Percentiles rank a stretch among this genome's conserved stretches.
These are phyloP conservation scores for Acleris sparsana DNA, from an alignment of 2,888 invertebrate genomes.

Conservation along the genomic window DNA sequence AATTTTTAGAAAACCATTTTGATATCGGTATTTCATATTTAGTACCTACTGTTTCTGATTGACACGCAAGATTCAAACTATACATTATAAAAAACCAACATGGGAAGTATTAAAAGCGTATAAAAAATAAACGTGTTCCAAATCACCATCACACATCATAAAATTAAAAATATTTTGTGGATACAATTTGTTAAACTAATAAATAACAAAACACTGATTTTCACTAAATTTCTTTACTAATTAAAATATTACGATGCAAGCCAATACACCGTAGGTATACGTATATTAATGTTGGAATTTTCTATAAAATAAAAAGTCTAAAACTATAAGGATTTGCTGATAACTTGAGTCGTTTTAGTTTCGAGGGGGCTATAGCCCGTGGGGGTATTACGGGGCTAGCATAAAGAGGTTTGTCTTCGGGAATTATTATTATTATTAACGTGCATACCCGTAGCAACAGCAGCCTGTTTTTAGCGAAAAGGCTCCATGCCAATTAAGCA, in stretches of 20 bases:
- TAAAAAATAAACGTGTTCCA: no score
- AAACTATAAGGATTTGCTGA: not conserved
- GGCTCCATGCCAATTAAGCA: no score
- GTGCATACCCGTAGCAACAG: not conserved
- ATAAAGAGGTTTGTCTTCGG: slow-evolving; percentile 9
- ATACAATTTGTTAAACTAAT: not conserved
- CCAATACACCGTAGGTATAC: slow-evolving; percentile 10
- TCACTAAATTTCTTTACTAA: slow-evolving; percentile 28
- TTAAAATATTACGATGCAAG: slow-evolving; percentile 34
- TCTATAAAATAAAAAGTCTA: not conserved
- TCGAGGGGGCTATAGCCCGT: slow-evolving; percentile 9
- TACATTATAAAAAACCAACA: no score
- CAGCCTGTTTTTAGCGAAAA: no score
- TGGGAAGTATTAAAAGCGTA: no score
- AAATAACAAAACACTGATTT: slow-evolving; percentile 20
- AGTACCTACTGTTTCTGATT: no score
- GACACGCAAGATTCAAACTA: no score
- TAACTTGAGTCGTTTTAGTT: slow-evolving; percentile 10
- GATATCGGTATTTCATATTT: no score
- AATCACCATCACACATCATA: no score
- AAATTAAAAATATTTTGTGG: no score
- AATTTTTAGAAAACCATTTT: no score
- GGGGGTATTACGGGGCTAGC: slow-evolving; percentile 27
- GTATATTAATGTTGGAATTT: not conserved
- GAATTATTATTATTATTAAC: not conserved